These are phyloP conservation scores for Gallinago solitaria DNA, from an alignment of 2,797 vertebrate genomes.

Conservation along the genomic window DNA sequence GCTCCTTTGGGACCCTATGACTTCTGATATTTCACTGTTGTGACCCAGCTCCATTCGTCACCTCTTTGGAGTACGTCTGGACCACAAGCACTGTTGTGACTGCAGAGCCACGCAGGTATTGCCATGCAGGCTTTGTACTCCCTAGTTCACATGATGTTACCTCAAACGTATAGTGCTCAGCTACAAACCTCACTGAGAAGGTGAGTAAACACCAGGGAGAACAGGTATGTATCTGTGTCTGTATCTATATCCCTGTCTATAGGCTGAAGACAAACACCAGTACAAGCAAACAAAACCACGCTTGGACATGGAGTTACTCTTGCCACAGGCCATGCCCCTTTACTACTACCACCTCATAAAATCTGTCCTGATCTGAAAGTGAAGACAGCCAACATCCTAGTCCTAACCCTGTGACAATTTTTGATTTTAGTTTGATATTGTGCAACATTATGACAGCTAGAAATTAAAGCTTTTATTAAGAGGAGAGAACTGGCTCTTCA, in stretches of 20 bases:
- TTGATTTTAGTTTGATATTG: background rate
- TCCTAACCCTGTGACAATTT: background rate
- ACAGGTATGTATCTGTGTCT: background rate
- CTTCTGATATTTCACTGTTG: background rate
- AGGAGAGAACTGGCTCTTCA: background rate
- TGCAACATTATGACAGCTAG: fast-evolving
- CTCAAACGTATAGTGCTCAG: background rate
- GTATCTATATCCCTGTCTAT: background rate
- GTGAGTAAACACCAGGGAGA: background rate
- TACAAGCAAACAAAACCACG: background rate
- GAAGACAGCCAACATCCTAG: background rate
- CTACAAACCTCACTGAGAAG: background rate
- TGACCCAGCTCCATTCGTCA: background rate
- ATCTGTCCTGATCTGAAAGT: background rate
- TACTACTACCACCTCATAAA: background rate
- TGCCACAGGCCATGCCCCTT: background rate
- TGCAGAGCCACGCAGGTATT: background rate
- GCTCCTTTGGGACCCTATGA: background rate
- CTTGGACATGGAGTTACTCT: background rate
- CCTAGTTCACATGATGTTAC: background rate
- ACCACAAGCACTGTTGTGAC: background rate
- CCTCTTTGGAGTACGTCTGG: background rate
- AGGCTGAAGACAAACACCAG: background rate
- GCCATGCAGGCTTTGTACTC: background rate
- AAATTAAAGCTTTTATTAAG: background rate